These are phyloP conservation scores for Orchestia grillus DNA, from an alignment of 1,140 invertebrate genomes.

Conservation along the genomic window DNA sequence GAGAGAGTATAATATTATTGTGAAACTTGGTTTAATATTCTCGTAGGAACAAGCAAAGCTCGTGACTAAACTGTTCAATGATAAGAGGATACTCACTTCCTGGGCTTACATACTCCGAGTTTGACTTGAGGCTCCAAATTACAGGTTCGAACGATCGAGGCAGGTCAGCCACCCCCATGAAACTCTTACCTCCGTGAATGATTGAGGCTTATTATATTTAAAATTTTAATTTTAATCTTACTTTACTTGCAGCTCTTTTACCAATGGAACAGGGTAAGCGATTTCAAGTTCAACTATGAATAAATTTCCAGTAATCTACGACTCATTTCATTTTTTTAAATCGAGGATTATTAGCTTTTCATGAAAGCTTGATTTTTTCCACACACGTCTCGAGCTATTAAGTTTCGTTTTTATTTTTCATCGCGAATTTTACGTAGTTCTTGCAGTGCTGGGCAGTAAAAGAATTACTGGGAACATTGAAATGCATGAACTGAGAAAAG, in stretches of 20 bases:
- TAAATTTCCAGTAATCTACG: background rate
- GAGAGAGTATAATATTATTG: too few relatives aligned
- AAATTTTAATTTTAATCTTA: constrained; percentile 56
- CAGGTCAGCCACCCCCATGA: background rate
- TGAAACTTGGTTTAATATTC: too few relatives aligned
- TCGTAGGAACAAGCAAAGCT: too few relatives aligned
- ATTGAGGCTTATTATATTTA: constrained; percentile 53
- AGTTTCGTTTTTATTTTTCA: background rate
- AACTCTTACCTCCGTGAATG: background rate
- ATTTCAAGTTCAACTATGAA: background rate
- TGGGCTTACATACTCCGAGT: background rate
- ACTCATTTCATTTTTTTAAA: background rate
- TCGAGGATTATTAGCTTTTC: background rate
- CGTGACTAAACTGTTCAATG: too few relatives aligned
- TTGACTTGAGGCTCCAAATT: background rate
- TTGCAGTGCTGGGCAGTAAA: background rate
- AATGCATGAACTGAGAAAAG: background rate
- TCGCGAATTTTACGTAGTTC: background rate
- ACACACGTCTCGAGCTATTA: background rate
- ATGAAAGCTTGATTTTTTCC: background rate
- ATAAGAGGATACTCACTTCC: too few relatives aligned
- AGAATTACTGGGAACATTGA: background rate
- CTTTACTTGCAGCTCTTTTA: constrained; percentile 60
- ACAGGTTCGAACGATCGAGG: background rate
- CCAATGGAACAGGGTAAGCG: constrained; percentile 65